Percentiles rank a stretch among this genome's conserved stretches.
Conservation (phyloP, 2,797 vertebrate species). For the Zalophus californianus region DNA sequence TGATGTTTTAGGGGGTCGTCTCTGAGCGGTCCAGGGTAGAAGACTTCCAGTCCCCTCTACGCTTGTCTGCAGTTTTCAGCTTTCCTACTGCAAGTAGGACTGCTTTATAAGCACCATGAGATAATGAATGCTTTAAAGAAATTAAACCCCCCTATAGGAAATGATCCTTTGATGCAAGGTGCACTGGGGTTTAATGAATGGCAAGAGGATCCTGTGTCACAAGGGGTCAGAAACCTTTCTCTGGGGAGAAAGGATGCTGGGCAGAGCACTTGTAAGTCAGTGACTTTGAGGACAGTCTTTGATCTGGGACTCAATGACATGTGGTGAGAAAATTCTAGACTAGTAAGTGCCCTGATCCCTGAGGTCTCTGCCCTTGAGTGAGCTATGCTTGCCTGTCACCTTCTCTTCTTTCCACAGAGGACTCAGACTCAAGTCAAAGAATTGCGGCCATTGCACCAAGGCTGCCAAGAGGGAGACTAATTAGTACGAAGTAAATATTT, state of each 20-base stretch:
- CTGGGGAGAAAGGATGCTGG: accelerated
- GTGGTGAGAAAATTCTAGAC: neutral
- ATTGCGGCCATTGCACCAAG: accelerated
- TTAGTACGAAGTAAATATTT: constrained; percentile 49
- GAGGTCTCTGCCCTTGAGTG: neutral
- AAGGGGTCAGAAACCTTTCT: accelerated
- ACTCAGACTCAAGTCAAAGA: neutral
- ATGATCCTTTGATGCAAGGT: accelerated
- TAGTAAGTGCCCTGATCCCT: too few species aligned
- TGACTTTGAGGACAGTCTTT: neutral
- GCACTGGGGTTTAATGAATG: accelerated
- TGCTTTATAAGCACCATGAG: neutral
- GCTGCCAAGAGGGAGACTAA: constrained; percentile 22
- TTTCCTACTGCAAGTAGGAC: accelerated
- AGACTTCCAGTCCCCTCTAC: accelerated
- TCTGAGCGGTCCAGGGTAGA: accelerated
- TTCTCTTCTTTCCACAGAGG: neutral
- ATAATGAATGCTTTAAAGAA: neutral
- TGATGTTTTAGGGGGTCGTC: accelerated
- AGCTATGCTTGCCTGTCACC: neutral
- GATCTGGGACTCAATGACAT: neutral
- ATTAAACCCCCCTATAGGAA: accelerated
- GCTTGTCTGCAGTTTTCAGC: neutral
- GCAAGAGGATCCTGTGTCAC: accelerated
- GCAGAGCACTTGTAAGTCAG: accelerated